Evolutionary conservation across 2,113 vertebrate genomes (phyloP).

Genomic region (Ptilorrhoa leucosticta): DNA sequence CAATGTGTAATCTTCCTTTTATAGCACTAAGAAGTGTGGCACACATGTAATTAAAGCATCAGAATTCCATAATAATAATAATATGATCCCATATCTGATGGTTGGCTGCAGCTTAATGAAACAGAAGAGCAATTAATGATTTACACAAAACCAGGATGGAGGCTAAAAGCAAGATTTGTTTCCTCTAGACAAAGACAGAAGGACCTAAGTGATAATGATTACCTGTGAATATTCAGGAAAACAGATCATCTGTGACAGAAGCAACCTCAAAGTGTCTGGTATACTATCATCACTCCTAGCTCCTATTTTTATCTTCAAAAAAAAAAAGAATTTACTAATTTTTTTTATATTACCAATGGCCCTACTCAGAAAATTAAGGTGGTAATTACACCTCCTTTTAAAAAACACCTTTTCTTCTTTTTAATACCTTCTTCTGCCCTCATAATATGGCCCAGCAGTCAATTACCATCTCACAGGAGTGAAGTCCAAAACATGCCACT

Average conservation of each 20-base stretch:
- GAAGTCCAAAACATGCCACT: fast-evolving
- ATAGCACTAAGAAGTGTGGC: fast-evolving
- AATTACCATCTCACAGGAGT: not conserved
- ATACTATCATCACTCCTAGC: not conserved
- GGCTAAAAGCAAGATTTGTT: not conserved
- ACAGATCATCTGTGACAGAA: not conserved
- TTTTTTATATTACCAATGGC: not conserved
- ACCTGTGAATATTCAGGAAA: not conserved
- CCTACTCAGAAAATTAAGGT: not conserved
- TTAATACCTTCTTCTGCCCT: not conserved
- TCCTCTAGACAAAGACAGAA: conserved; percentile 20
- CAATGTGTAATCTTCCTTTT: not conserved
- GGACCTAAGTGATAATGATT: not conserved
- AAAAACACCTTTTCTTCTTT: not conserved
- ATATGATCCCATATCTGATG: not conserved
- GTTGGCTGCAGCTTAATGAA: not conserved
- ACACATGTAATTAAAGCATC: not conserved
- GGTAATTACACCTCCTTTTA: not conserved
- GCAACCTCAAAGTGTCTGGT: not conserved
- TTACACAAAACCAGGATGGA: not conserved
- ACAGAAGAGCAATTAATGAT: not conserved
- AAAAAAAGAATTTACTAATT: fast-evolving
- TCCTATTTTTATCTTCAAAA: not conserved
- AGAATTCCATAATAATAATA: not conserved
- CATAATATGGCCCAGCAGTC: fast-evolving